A percentile compares a stretch with the other conserved stretches of the same genome.
Evolutionary conservation across 2,113 vertebrate genomes (phyloP).

Genomic region (Pycnonotus jocosus): DNA sequence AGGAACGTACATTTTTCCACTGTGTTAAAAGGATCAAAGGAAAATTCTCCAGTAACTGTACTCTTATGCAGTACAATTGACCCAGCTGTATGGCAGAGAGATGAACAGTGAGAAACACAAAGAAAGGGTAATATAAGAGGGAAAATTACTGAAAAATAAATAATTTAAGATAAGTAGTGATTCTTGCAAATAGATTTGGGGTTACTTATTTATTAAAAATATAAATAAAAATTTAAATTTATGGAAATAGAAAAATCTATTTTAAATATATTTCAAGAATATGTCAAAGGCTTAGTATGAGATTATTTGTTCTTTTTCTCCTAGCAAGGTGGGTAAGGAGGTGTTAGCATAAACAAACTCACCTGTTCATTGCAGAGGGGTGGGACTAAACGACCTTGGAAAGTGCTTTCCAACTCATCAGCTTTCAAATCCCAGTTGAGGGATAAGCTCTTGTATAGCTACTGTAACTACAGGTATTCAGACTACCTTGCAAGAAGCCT

Average conservation of each 20-base stretch:
- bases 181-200: neutral
- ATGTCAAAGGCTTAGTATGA: neutral
- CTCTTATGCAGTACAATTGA: neutral
- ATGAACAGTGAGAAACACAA: neutral
- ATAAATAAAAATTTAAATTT: neutral
- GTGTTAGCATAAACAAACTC: neutral
- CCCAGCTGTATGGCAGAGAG: neutral
- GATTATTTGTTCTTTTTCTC: neutral
- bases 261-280: neutral
- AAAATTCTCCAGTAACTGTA: neutral
- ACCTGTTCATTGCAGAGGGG: neutral
- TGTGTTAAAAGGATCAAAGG: constrained; percentile 2
- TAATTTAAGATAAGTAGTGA: neutral
- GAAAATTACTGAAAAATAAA: neutral
- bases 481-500: neutral
- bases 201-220: neutral
- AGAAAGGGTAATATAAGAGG: neutral
- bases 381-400: neutral
- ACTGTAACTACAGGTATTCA: neutral
- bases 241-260: neutral
- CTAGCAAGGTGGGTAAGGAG: neutral
- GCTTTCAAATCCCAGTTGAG: neutral
- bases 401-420: neutral
- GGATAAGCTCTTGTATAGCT: neutral
- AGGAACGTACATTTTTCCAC: neutral